Evolutionary conservation across 2,797 vertebrate genomes (phyloP).

Genomic region (Holocentrus rufus): DNA sequence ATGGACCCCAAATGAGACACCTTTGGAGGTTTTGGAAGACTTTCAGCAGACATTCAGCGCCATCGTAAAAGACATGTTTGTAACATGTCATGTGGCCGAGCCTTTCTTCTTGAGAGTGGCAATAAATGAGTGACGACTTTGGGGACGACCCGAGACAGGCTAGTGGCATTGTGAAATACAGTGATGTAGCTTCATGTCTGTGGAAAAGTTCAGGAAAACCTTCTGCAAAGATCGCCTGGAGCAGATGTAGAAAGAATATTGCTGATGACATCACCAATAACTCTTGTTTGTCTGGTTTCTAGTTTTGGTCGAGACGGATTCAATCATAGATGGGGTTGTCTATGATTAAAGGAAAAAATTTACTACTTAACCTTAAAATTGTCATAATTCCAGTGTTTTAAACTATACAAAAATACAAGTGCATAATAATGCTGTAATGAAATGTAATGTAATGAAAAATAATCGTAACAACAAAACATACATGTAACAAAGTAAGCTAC

Average conservation of each 20-base stretch:
- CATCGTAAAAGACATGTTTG: slow-evolving; percentile 41
- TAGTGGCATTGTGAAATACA: too few relatives aligned
- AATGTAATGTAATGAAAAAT: too few relatives aligned
- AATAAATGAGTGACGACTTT: slow-evolving; percentile 9
- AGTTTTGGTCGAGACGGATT: background rate
- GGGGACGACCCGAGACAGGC: background rate
- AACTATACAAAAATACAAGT: too few relatives aligned
- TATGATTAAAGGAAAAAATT: too few relatives aligned
- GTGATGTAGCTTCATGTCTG: background rate
- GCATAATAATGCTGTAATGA: too few relatives aligned
- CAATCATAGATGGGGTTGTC: too few relatives aligned
- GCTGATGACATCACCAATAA: background rate
- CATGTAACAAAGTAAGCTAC: too few relatives aligned
- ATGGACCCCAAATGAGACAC: slow-evolving; percentile 64
- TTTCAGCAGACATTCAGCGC: slow-evolving; percentile 58
- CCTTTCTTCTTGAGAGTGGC: slow-evolving; percentile 10
- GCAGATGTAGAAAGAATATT: background rate
- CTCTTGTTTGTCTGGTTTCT: background rate
- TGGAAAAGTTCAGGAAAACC: background rate
- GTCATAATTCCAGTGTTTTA: too few relatives aligned
- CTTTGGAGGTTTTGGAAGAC: slow-evolving; percentile 58
- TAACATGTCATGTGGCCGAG: slow-evolving; percentile 40
- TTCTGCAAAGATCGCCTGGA: background rate
- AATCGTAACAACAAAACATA: too few relatives aligned
- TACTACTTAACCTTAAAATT: too few relatives aligned